A percentile compares a stretch with the other conserved stretches of the same genome.
Conservation (phyloP, 2,888 invertebrate genomes). For the Mythimna albipuncta region DNA sequence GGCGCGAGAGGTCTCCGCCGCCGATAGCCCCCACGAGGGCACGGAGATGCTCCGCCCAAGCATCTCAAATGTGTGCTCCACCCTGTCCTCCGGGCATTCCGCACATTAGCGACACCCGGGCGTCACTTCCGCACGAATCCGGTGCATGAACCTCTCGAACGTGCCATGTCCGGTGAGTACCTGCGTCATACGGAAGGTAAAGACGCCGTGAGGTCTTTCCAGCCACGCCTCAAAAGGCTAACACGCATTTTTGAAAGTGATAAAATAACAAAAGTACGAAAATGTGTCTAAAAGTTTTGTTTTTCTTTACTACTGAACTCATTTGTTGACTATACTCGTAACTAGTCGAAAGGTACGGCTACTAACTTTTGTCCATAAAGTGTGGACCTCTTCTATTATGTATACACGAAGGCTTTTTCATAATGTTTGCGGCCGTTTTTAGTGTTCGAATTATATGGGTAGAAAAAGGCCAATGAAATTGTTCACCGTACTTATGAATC, state of each 20-base stretch:
- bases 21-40: too few relatives aligned
- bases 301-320: background rate
- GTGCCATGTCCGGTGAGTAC: too few relatives aligned
- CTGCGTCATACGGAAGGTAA: too few relatives aligned
- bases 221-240: too few relatives aligned
- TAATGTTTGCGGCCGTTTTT: constrained; percentile 12
- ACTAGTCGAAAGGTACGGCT: constrained; percentile 18
- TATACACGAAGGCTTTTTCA: constrained; percentile 15
- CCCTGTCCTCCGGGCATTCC: too few relatives aligned
- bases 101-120: too few relatives aligned
- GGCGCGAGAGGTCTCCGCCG: too few relatives aligned
- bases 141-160: too few relatives aligned
- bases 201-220: too few relatives aligned
- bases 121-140: too few relatives aligned
- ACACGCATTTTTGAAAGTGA: background rate
- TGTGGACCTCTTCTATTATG: constrained; percentile 31
- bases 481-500: background rate
- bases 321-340: constrained; percentile 14
- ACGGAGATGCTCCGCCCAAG: too few relatives aligned
- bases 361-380: constrained; percentile 21
- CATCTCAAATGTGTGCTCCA: too few relatives aligned
- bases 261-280: background rate
- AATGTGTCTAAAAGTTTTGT: background rate
- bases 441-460: constrained; percentile 3
- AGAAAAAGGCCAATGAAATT: background rate